phyloP scores from a whole-genome alignment of 2,797 vertebrate species.

The Ispidina lecontei region DNA sequence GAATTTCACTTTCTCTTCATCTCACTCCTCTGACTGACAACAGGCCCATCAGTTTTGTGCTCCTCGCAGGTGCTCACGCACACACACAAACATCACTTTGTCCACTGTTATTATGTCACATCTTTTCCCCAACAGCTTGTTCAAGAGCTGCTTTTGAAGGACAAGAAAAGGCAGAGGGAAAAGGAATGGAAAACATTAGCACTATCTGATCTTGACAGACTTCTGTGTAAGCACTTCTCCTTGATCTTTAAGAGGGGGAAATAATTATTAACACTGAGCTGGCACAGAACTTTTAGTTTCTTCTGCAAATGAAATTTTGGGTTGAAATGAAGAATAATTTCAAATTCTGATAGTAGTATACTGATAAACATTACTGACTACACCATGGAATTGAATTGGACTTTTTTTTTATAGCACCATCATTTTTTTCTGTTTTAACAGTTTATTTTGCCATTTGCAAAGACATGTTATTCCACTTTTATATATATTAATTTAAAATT shows the following conservation, averaged over 20 bases:
- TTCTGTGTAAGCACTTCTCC: not conserved
- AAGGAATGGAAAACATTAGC: not conserved
- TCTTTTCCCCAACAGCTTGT: not conserved
- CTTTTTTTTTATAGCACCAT: not conserved
- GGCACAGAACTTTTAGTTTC: not conserved
- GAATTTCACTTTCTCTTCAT: not conserved
- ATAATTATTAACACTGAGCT: not conserved
- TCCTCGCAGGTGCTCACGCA: not conserved
- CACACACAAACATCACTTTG: not conserved
- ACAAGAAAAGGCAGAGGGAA: not conserved
- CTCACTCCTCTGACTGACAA: not conserved
- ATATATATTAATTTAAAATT: not conserved
- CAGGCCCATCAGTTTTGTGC: not conserved
- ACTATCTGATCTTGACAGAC: not conserved
- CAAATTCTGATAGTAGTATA: not conserved
- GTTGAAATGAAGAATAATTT: not conserved
- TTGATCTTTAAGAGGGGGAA: not conserved
- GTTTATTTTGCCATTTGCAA: not conserved
- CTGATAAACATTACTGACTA: not conserved
- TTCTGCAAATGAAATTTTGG: not conserved
- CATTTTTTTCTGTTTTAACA: not conserved
- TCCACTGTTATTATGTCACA: not conserved
- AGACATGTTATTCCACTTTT: not conserved
- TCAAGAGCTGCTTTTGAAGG: not conserved
- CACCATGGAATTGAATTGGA: not conserved